Base-by-base conservation (phyloP, 2,113 vertebrate genomes). In the Edolisoma coerulescens region DNA sequence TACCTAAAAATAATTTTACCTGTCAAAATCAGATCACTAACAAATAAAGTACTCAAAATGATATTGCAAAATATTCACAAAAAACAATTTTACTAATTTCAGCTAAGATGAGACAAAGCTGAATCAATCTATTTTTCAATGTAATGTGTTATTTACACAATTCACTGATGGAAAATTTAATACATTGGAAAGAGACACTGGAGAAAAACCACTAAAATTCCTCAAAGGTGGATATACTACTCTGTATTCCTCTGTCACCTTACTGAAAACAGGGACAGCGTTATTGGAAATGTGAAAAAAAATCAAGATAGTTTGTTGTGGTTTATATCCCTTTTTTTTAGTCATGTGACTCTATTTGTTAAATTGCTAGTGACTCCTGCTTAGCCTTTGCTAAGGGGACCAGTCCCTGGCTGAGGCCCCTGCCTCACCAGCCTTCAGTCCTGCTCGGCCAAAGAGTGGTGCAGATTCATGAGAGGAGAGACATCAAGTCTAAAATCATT, bases 401-500 rank as follows among this genome's bases (percentile, higher is more conserved):
- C 61, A 80, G 24, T n/a, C 33, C 35, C 42, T 73, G 73, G 60
- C 41, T 68, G 57, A 86, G 45, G 28, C 12, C 9, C 14, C 52
- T 75, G 23, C 26, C 22, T 13, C 37, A 56, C 17, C 6, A 13
- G 9, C 19, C 1, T 0, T 47, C 42, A 61, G 42, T 16, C 13
- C 9, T 1, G 1, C 33, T 74, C 56, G 78, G 11, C 50, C 21
- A 0, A 0, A 39, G 30, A 57, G 33, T 5, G 1, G 30, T 49
- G 24, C 1, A 16, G 16, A 9, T 64, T 47, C 3, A 0, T 22
- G 37, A 88, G 32, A 22, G 0, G 6, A 76, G 4, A 59, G 30
- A 9, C 1, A 1, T 50, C 2, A 2, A 47, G 14, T 44, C 17
- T 56, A 30, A 61, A 81, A 59, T 68, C 8, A 41, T 11, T 69